Evolutionary conservation across 2,113 vertebrate genomes (phyloP), one percentile per base, ranked within the genome.

Genomic region (Engystomops pustulosus): DNA sequence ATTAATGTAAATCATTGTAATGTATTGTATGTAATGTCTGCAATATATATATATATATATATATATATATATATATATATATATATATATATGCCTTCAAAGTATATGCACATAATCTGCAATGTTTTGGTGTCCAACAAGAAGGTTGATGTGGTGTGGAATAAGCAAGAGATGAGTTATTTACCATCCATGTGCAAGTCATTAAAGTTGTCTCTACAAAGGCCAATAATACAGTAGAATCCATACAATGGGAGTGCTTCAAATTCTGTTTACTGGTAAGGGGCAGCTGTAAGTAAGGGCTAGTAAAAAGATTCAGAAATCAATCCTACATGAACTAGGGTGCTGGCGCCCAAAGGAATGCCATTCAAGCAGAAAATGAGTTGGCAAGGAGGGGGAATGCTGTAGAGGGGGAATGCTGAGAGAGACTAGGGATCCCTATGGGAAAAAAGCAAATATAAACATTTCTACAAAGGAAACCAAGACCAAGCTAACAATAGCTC

Each of bases 381-480:
- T 89, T 90, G 89, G 92, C 90, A 90, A 90, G 30, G 47, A 85
- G 83, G 81, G 49, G 51, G 74, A 32, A 68, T 18, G 47, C n/a
- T 38, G 36, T 62, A 70, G n/a, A n/a, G n/a, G n/a, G n/a, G n/a
- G n/a, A n/a, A n/a, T n/a, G n/a, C n/a, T 32, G 23, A 91, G 88
- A 0, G 69, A 91, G 89, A 90, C 90, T 87, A 88, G 88, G 88
- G 89, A 93, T 91, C 90, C 87, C 89, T 88, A 86, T 92, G 90
- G 91, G 93, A 94, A 94, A 93, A 91, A 91, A 94, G 90, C 90
- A 55, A 36, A 69, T 93, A 93, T 91, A 94, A 94, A 95, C 92
- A 94, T 91, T 89, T 90, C 89, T 88, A 94, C 92, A 94, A 94
- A 93, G 94, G 93, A 92, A 93, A 93, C 92, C 94, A 94, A 94